phyloP scores from a whole-genome alignment of 2,113 vertebrate species.

The Microtus montanus region DNA sequence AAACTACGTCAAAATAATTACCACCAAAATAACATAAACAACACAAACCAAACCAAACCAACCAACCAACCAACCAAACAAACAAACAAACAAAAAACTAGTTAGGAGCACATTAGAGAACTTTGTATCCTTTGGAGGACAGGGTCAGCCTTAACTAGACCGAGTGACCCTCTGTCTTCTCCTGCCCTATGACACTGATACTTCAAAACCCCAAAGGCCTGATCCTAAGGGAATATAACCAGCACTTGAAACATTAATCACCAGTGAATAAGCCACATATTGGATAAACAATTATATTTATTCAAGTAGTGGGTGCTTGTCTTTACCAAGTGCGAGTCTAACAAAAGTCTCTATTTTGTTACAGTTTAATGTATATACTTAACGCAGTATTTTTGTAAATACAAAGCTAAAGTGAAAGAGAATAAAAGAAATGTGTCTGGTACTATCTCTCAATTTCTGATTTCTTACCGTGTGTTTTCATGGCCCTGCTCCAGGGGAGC shows the following conservation, averaged over 20 bases:
- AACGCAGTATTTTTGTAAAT: neutral
- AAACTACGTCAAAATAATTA: neutral
- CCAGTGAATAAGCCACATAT: neutral
- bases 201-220: neutral
- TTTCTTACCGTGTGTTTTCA: neutral
- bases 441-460: neutral
- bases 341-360: neutral
- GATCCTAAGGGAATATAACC: neutral
- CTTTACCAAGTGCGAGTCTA: neutral
- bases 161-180: neutral
- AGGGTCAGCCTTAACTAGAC: neutral
- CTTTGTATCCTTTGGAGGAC: neutral
- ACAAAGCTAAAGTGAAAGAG: neutral
- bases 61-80: neutral
- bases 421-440: conserved; percentile 24
- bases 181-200: neutral
- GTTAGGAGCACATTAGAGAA: neutral
- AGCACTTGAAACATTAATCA: neutral
- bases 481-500: neutral
- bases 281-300: neutral
- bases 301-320: neutral
- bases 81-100: neutral
- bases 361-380: neutral
- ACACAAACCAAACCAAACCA: neutral
- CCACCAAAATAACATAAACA: neutral